A percentile compares a stretch with the other conserved stretches of the same genome.
phyloP scores from a whole-genome alignment of 2,797 vertebrate genomes.

The Lagodon rhomboides region DNA sequence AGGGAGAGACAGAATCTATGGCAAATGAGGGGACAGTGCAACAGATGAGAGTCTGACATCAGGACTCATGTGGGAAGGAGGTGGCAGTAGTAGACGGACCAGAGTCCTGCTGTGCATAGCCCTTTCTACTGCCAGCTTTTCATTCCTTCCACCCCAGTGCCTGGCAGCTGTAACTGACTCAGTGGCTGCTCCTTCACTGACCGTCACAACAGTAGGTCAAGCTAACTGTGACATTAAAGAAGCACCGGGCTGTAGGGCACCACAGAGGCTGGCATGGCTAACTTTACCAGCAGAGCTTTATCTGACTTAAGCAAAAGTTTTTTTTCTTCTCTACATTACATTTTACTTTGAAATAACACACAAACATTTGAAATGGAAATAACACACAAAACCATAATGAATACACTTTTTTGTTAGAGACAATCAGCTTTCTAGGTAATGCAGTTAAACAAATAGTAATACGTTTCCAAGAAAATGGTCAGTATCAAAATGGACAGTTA shows the following conservation, averaged over 20 bases:
- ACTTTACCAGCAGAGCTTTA: background rate
- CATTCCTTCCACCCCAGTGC: background rate
- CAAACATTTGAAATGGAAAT: no score
- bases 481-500: no score
- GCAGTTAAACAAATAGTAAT: no score
- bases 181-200: slow-evolving; percentile 26
- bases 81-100: background rate
- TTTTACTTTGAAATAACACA: no score
- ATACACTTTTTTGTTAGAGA: no score
- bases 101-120: slow-evolving; percentile 13
- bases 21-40: slow-evolving; percentile 44
- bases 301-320: background rate
- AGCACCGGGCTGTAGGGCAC: background rate
- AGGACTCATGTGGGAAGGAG: slow-evolving; percentile 12
- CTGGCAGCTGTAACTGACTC: slow-evolving; percentile 23
- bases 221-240: slow-evolving; percentile 35
- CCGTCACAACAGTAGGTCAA: slow-evolving; percentile 18
- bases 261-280: background rate
- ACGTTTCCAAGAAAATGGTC: no score
- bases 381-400: no score
- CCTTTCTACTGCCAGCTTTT: slow-evolving; percentile 30
- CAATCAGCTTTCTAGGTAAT: no score
- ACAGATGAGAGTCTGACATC: slow-evolving; percentile 52
- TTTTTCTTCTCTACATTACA: background rate
- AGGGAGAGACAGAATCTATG: slow-evolving; percentile 27